Evolutionary conservation across 2,113 vertebrate genomes (phyloP).

Genomic region (Chamaea fasciata): DNA sequence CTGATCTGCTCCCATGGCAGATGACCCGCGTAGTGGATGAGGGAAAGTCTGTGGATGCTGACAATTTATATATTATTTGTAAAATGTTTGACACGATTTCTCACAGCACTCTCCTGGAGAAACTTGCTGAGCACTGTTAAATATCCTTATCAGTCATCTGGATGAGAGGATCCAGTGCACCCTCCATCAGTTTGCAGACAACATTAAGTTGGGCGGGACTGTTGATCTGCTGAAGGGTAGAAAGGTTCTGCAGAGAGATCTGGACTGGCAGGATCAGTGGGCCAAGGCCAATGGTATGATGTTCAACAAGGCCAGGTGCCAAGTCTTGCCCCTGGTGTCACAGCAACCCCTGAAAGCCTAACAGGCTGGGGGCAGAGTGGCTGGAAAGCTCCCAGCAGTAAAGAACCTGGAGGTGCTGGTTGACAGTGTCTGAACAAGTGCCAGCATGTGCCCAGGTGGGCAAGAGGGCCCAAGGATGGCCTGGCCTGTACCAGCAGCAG

Average conservation of each 20-base stretch:
- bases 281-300: fast-evolving
- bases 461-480: background rate
- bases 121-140: background rate
- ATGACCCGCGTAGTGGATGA: background rate
- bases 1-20: too few relatives aligned
- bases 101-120: background rate
- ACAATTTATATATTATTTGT: background rate
- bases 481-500: background rate
- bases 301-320: background rate
- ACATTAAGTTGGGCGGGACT: background rate
- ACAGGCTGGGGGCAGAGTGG: background rate
- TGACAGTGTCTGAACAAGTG: background rate
- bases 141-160: background rate
- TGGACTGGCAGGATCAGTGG: background rate
- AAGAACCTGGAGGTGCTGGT: background rate
- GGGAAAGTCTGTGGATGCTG: background rate
- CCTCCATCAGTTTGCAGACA: background rate
- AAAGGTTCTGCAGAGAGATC: background rate
- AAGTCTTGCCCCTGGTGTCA: background rate
- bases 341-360: fast-evolving
- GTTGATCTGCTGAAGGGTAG: background rate
- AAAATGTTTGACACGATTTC: background rate
- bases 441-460: background rate
- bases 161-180: background rate
- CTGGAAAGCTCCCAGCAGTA: background rate